Base-by-base conservation (phyloP, 1,140 invertebrate genomes). In the Pseudachorutes palmiensis region DNA sequence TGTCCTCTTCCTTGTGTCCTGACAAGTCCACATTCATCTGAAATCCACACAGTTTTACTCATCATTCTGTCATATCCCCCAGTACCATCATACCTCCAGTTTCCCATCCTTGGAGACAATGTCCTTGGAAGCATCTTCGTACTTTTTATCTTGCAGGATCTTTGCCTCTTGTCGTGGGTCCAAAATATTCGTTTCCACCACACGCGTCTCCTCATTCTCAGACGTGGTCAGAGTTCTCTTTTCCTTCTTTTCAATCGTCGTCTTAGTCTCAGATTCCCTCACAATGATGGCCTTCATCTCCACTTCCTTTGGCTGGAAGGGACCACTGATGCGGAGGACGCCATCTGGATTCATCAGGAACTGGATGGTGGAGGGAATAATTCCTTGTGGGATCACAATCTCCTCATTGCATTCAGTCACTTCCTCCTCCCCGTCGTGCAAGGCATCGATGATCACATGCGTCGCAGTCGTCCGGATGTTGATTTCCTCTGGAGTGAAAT, bases 1-100 rank as follows among this genome's bases (percentile, higher is more conserved):
- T 19, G 24, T 55, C 51, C 24, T 55, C 51, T 55, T 55, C 51
- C 24, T 55, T 55, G 51, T 55, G 51, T 5, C 51, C 51, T 12
- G 9, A 22, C 12, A 55, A 9, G 24, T 55, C 51, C 9, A 55
- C 24, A 12, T 55, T 55, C 51, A 55, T 55, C 51, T 55, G 24
- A 55, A 55, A 19, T 5, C 24, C 9, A 3, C 24, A 55, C 24
- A 16, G 5, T 55, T 16, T 16, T 26, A 55, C 3, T 14, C 12
- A 16, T 26, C 24, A 55, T 16, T 16, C 3, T 55, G 12, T 55
- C 51, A 55, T 5, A 16, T 26, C 24, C 51, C 51, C 36, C 5
- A 41, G 19, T 55, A 16, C 24, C 24, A 55, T 12, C 5, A 55
- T 55, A 55, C 51, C 51, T 55, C 51, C 9, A 55, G 51, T 22